Percentiles rank a stretch among this genome's conserved stretches.
Evolutionary conservation across 1,140 invertebrate genomes (phyloP).

Genomic region (Ceratitis capitata): DNA sequence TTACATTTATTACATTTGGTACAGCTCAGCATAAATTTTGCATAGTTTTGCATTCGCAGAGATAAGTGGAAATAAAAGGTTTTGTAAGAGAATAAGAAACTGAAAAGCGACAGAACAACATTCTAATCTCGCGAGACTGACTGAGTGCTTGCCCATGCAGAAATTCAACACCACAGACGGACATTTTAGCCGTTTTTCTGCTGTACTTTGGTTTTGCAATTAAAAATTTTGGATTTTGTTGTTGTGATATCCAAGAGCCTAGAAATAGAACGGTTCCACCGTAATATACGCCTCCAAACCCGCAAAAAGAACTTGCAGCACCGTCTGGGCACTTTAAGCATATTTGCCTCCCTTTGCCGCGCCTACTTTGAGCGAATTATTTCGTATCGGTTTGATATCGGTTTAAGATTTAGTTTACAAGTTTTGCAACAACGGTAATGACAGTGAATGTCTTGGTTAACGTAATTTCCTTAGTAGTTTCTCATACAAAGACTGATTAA

Average conservation of each 20-base stretch:
- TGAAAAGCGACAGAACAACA: not conserved
- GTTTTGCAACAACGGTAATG: not conserved
- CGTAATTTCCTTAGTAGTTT: not conserved
- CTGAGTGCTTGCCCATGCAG: not conserved
- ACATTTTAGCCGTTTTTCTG: not conserved
- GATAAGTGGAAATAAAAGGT: not conserved
- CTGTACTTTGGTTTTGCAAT: not conserved
- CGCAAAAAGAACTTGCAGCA: not conserved
- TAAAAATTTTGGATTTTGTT: not conserved
- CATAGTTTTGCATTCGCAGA: not conserved
- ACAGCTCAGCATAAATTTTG: not conserved
- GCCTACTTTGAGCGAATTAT: not conserved
- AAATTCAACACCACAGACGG: too few relatives aligned
- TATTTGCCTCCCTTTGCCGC: not conserved
- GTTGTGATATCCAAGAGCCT: not conserved
- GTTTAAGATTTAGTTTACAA: not conserved
- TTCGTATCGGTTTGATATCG: not conserved
- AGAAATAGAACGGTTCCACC: not conserved
- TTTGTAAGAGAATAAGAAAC: not conserved
- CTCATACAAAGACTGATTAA: not conserved
- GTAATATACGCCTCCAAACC: not conserved
- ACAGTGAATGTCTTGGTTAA: not conserved
- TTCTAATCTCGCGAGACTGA: not conserved
- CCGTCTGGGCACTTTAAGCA: not conserved
- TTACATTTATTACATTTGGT: not conserved